These are phyloP conservation scores for Hydropsyche betteni DNA, from an alignment of 2,888 invertebrate genomes.

Conservation along the genomic window DNA sequence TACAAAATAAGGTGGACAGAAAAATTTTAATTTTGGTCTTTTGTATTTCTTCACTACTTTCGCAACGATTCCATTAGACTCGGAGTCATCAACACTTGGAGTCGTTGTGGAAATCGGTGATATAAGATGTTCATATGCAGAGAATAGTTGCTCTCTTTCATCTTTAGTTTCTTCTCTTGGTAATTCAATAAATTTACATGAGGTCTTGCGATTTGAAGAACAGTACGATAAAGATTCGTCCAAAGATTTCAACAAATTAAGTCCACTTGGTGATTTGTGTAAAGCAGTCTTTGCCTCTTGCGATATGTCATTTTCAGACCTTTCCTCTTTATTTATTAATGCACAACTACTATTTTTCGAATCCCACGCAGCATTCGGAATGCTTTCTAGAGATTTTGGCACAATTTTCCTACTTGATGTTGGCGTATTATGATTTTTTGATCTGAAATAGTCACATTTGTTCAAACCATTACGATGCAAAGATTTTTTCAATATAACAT, in stretches of 20 bases:
- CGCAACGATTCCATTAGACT: conserved; percentile 51
- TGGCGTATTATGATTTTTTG: background rate
- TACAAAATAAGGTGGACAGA: conserved; percentile 56
- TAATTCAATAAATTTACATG: conserved; percentile 18
- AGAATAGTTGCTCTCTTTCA: conserved; percentile 26
- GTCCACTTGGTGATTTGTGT: conserved; percentile 1
- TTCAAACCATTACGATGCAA: background rate
- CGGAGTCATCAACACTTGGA: conserved; percentile 54
- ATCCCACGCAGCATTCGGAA: conserved; percentile 17
- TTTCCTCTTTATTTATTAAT: background rate
- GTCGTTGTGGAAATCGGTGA: conserved; percentile 54
- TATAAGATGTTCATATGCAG: conserved; percentile 44
- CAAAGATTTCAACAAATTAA: background rate
- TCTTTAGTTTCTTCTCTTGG: conserved; percentile 1
- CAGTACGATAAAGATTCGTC: background rate
- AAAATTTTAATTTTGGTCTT: conserved; percentile 51
- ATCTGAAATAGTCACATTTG: background rate
- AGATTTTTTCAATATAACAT: background rate
- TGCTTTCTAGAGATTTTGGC: background rate
- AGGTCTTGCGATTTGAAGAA: background rate
- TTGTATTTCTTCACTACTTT: conserved; percentile 48
- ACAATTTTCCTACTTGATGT: background rate
- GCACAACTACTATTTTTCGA: background rate
- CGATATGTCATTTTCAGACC: background rate
- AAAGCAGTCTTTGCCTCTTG: background rate